Base-by-base conservation (phyloP, 2,888 invertebrate genomes). In the Willowsia nigromaculata region DNA sequence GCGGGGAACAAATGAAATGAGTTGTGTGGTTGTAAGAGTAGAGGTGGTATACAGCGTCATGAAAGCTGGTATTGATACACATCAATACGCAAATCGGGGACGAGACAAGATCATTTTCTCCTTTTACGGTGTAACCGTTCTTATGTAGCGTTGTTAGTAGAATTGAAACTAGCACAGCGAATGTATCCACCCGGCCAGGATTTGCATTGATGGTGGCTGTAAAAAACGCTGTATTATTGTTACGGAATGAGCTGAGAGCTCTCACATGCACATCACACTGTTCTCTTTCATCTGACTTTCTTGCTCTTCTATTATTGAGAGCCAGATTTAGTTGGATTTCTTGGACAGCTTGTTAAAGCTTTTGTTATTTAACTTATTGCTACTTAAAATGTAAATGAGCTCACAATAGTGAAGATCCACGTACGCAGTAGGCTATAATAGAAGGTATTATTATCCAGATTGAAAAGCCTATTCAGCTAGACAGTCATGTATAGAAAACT, bases 311-410 rank as follows among this genome's bases (percentile, higher is more conserved):
- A 13, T 50, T 53, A 68, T 84, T 84, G 53, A 53, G 22, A 84
- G 56, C 56, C 74, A 74, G 74, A 56, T 74, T 56, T 71, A 25
- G 74, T 74, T 71, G 74, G 84, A 50, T 76, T 59, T 80, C 33
- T 76, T 78, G 62, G 65, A 85, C 85, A 85, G 78, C 85, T 85
- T 85, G 85, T 85, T 85, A 85, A 85, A 85, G 47, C 74, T 74
- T 74, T 47, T 74, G 53, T 85, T 74, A 59, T 25, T 85, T 85
- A 82, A 65, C 65, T 82, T 82, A 82, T 65, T 56, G 78, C 88
- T 88, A 88, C 88, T 88, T 88, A 59, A 88, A 84, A 88, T 89
- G 88, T 78, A 89, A 89, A 89, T 89, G 84, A 83, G 71, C 65
- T 53, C 78, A 81, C 84, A 89, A 89, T 83, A 27, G 78, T 59